phyloP scores from a whole-genome alignment of 1,140 invertebrate genomes.

The Rhagoletis pomonella region DNA sequence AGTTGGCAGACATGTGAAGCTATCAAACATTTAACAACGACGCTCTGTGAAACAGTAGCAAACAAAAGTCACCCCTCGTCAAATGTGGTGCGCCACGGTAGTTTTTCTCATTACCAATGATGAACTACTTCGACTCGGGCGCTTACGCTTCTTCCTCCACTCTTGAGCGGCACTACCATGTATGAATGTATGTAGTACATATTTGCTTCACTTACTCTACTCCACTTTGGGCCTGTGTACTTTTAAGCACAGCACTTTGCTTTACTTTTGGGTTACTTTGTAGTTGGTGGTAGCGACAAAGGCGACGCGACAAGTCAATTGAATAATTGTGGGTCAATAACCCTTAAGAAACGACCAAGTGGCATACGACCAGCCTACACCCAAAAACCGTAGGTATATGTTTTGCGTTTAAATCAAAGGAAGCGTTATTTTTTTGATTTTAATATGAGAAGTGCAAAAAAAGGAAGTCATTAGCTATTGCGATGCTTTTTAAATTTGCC shows the following conservation, averaged over 20 bases:
- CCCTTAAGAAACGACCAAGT: slow-evolving; percentile 6
- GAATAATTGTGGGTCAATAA: slow-evolving; percentile 51
- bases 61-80: slow-evolving; percentile 44
- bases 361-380: neutral
- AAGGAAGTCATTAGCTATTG: too few relatives aligned
- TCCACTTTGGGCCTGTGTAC: neutral
- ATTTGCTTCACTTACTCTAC: slow-evolving; percentile 14
- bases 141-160: neutral
- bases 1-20: slow-evolving; percentile 43
- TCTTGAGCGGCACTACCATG: neutral
- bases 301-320: slow-evolving; percentile 47
- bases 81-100: neutral
- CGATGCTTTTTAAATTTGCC: too few relatives aligned
- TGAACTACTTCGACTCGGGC: neutral
- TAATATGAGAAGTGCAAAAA: neutral
- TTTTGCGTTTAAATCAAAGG: neutral
- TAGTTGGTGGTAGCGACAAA: slow-evolving; percentile 1
- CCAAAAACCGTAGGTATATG: too few relatives aligned
- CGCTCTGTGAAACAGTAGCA: slow-evolving; percentile 12
- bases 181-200: too few relatives aligned
- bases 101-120: slow-evolving; percentile 3
- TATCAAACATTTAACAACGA: slow-evolving; percentile 14
- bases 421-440: neutral
- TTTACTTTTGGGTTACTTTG: slow-evolving; percentile 27
- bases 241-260: neutral